phyloP scores from a whole-genome alignment of 1,140 invertebrate genomes.

The Daktulosphaira vitifoliae region DNA sequence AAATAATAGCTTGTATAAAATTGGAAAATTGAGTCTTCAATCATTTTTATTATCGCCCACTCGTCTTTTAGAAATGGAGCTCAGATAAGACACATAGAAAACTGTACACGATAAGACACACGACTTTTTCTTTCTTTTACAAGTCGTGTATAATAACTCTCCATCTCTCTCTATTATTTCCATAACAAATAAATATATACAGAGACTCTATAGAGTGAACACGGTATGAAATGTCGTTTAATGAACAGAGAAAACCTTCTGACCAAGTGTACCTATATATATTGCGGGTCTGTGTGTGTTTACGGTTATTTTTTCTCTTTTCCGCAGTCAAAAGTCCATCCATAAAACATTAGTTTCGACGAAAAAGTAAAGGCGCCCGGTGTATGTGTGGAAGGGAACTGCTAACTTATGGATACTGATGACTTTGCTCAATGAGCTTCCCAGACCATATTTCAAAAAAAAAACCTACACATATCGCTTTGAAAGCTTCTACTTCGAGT shows the following conservation, averaged over 20 bases:
- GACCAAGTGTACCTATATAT: conserved; percentile 27
- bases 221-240: conserved; percentile 33
- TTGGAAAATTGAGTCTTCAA: conserved; percentile 30
- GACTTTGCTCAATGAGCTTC: conserved; percentile 37
- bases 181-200: not conserved
- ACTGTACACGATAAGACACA: conserved; percentile 24
- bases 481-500: conserved; percentile 28
- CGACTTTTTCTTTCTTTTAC: conserved; percentile 8
- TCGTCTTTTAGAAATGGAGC: not conserved
- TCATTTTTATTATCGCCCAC: conserved; percentile 31
- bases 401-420: conserved; percentile 39
- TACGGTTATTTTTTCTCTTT: conserved; percentile 32
- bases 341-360: conserved; percentile 38
- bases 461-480: not conserved
- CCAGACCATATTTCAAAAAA: conserved; percentile 29
- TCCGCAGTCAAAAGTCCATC: conserved; percentile 28
- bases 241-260: conserved; percentile 33
- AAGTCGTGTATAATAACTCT: not conserved
- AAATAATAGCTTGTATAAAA: conserved; percentile 28
- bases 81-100: conserved; percentile 23
- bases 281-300: not conserved
- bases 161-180: not conserved
- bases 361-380: conserved; percentile 10
- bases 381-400: conserved; percentile 12
- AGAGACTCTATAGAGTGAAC: not conserved